phyloP scores from a whole-genome alignment of 2,888 invertebrate species.

The Spialia ferax region DNA sequence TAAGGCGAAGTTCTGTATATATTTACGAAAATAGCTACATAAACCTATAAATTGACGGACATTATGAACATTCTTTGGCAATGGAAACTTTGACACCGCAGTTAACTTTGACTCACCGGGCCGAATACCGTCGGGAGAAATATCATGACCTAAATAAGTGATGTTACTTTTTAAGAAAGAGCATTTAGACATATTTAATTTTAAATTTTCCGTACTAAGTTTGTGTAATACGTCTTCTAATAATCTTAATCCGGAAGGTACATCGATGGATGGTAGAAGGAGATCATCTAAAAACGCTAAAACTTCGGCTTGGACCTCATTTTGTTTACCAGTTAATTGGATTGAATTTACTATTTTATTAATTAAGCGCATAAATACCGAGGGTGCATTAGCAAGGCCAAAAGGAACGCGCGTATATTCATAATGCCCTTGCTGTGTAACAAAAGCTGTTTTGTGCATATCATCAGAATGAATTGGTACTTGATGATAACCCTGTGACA shows the following conservation, averaged over 20 bases:
- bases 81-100: neutral
- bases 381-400: conserved; percentile 47
- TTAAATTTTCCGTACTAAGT: conserved; percentile 2
- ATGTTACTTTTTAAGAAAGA: neutral
- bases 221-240: neutral
- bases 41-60: neutral
- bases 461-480: conserved; percentile 38
- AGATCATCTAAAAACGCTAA: conserved; percentile 45
- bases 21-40: conserved; percentile 9
- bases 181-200: conserved; percentile 15
- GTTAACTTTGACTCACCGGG: neutral
- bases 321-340: neutral
- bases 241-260: conserved; percentile 36
- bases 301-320: conserved; percentile 11
- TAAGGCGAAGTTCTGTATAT: neutral
- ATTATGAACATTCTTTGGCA: neutral
- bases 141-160: conserved; percentile 9
- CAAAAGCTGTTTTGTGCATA: conserved; percentile 40
- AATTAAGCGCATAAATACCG: conserved; percentile 46
- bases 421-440: conserved; percentile 3
- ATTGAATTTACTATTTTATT: conserved; percentile 42
- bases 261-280: conserved; percentile 39
- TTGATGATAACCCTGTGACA: conserved; percentile 49
- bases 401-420: conserved; percentile 42
- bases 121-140: neutral